Evolutionary conservation across 2,888 invertebrate genomes (phyloP).

Genomic region (Cryptocephalus moraei): DNA sequence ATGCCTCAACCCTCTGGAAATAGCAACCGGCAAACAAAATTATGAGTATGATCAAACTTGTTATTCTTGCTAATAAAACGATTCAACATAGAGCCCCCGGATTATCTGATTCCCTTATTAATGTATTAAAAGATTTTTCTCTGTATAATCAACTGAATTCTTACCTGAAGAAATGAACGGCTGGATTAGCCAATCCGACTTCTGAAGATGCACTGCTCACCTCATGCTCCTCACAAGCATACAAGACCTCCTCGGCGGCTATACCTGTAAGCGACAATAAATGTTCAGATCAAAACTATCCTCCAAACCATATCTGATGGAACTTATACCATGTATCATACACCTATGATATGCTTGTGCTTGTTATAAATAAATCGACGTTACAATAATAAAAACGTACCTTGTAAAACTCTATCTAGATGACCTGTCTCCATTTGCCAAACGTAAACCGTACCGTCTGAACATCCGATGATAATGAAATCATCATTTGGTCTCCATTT

Average conservation of each 20-base stretch:
- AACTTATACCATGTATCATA: background rate
- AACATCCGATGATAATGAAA: constrained; percentile 94
- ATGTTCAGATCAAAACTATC: background rate
- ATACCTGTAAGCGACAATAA: constrained; percentile 47
- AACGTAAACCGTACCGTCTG: constrained; percentile 95
- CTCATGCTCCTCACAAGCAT: constrained; percentile 85
- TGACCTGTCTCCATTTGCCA: constrained; percentile 99
- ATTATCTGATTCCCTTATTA: too few species aligned
- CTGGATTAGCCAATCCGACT: constrained; percentile 79
- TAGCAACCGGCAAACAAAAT: background rate
- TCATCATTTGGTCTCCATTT: constrained; percentile 97
- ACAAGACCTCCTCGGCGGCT: constrained; percentile 90
- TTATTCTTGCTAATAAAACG: too few species aligned
- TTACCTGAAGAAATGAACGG: constrained; percentile 85
- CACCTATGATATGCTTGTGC: background rate
- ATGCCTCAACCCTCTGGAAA: constrained; percentile 70
- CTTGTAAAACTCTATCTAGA: constrained; percentile 89
- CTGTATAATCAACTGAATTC: too few species aligned
- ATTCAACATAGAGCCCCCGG: too few species aligned
- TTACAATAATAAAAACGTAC: constrained; percentile 30
- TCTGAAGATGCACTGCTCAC: constrained; percentile 50
- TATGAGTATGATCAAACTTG: too few species aligned
- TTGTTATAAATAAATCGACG: background rate
- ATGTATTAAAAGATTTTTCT: too few species aligned
- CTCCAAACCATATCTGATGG: background rate